These are phyloP conservation scores for Chrysina gloriosa DNA, from an alignment of 2,888 invertebrate genomes.

Conservation along the genomic window DNA sequence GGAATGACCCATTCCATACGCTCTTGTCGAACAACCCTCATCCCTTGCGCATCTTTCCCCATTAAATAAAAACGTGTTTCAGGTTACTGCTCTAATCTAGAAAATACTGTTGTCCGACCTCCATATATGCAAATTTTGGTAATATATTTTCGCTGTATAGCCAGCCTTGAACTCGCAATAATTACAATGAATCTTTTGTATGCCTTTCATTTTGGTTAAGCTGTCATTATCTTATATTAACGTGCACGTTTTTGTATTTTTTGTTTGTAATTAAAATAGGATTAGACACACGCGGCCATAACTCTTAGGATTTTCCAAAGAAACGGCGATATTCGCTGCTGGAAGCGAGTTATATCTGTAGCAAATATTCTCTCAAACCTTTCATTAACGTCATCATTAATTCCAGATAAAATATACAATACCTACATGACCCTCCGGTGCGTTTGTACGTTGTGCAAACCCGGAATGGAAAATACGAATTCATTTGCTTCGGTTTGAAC, in stretches of 20 bases:
- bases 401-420: slow-evolving; percentile 22
- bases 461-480: slow-evolving; percentile 40
- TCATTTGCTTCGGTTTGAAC: slow-evolving; percentile 32
- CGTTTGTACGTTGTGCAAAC: slow-evolving; percentile 22
- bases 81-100: no score
- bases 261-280: background rate
- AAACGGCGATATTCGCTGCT: background rate
- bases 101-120: no score
- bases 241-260: background rate
- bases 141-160: no score
- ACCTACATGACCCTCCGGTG: slow-evolving; percentile 17
- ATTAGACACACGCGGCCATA: background rate
- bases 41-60: no score
- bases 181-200: no score
- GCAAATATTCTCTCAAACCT: background rate
- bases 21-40: no score
- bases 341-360: background rate
- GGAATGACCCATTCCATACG: no score
- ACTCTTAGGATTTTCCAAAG: background rate
- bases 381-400: slow-evolving; percentile 20
- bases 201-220: no score
- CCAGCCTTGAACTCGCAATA: no score
- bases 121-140: no score
- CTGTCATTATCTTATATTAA: no score
- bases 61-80: no score